Base-by-base conservation (phyloP, 30 jellyfish, hydroid and myxozoan species). In the Cassiopea andromeda region DNA sequence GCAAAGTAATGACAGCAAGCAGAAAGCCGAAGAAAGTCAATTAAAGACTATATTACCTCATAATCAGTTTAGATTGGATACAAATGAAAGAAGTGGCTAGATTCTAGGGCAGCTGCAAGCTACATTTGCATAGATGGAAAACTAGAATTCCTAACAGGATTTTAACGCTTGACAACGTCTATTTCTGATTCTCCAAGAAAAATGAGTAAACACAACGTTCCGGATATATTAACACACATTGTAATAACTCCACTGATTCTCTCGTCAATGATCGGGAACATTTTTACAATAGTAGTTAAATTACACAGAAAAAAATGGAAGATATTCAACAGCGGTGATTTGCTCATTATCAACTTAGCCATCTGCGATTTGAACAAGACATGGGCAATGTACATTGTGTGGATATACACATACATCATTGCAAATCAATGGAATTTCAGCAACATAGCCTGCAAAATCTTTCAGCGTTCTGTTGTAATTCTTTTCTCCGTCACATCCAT, bases 401-500 rank as follows among this genome's bases (percentile, higher is more conserved):
- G 94, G 94, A 75, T 67, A 7, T 76, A 75, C 69, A 38, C 71
- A 1, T 48, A 60, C 50, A 77, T 76, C 17, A 67, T 87, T 7
- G 18, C 60, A 9, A 50, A 76, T 49, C 44, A 43, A 19, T 87
- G 94, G 94, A 38, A 75, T 60, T 64, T 75, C 79, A 59, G 73
- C 61, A 10, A 45, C 19, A 7, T 75, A 44, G 2, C 84, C 46
- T 87, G 94, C 79, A 48, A 80, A 16, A 73, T 46, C 0, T 61
- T 77, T 13, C 87, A 75, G 6, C 77, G 50, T 64, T 58, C 69
- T 3, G 85, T 45, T 8, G 77, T 87, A 7, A 77, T 87, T 16
- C 85, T 87, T 6, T 87, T 87, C 82, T 87, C 94, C 17, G 94
- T 87, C 77, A 87, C 88, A 48, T 87, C 94, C 47, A 14, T 87